Evolutionary conservation across 2,797 vertebrate genomes (phyloP).

Genomic region (Anabas testudineus): DNA sequence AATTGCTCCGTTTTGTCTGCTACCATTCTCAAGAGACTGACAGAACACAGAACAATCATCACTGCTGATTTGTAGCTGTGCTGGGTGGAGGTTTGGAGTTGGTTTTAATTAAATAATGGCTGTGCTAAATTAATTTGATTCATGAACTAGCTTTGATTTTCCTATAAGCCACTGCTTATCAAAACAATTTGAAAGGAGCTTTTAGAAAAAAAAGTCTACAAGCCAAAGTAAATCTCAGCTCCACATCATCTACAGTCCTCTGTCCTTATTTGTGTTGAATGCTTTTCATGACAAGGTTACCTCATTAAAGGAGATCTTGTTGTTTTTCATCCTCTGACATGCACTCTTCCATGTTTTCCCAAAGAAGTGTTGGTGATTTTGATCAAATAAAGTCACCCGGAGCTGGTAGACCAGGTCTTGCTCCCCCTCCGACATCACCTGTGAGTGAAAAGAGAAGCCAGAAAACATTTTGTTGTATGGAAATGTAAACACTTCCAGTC

Average conservation of each 20-base stretch:
- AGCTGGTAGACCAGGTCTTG: constrained; percentile 84
- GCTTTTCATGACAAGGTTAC: constrained; percentile 68
- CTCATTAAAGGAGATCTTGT: constrained; percentile 87
- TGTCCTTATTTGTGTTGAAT: background rate
- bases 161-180: constrained; percentile 15
- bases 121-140: constrained; percentile 36
- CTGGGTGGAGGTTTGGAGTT: constrained; percentile 36
- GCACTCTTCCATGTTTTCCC: constrained; percentile 92
- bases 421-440: constrained; percentile 63
- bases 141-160: constrained; percentile 29
- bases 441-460: constrained; percentile 19
- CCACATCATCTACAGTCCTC: background rate
- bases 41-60: constrained; percentile 42
- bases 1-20: constrained; percentile 22
- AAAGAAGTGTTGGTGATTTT: constrained; percentile 89
- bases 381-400: constrained; percentile 89
- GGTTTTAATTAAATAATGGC: constrained; percentile 51
- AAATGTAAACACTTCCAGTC: background rate
- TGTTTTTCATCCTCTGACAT: constrained; percentile 61
- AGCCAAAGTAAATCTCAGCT: constrained; percentile 7
- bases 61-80: constrained; percentile 31
- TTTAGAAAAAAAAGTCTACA: background rate
- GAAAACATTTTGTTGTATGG: background rate
- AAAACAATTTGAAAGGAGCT: constrained; percentile 28
- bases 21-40: constrained; percentile 6